Conservation (phyloP, 2,113 vertebrate genomes). For the Oreamnos americanus region DNA sequence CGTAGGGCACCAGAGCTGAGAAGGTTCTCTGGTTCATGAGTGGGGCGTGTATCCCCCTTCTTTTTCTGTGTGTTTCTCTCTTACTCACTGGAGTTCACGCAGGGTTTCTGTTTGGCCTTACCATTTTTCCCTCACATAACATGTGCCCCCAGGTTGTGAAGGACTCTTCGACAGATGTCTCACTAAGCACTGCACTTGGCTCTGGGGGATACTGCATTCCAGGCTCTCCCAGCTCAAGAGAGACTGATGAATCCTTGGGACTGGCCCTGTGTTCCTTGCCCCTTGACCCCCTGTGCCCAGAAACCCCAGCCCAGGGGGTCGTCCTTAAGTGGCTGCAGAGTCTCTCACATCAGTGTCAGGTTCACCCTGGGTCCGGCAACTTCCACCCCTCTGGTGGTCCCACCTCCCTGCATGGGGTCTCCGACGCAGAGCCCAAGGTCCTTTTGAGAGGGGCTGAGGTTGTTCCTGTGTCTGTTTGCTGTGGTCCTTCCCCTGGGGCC, state of each 20-base stretch:
- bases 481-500: neutral
- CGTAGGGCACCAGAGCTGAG: neutral
- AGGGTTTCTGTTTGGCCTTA: neutral
- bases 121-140: fast-evolving
- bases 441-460: neutral
- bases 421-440: no score
- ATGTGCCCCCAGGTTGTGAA: neutral
- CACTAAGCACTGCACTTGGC: neutral
- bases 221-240: neutral
- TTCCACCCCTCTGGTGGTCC: no score
- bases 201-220: neutral
- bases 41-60: fast-evolving
- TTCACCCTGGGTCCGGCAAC: neutral
- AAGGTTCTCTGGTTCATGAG: neutral
- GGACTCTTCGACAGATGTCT: fast-evolving
- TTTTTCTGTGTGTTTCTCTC: neutral
- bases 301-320: neutral
- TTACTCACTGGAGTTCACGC: neutral
- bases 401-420: neutral
- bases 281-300: neutral
- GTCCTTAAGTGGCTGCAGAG: neutral
- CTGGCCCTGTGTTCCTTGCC: neutral
- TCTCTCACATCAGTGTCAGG: neutral
- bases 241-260: neutral
- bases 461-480: neutral